Base-by-base conservation (phyloP, 1,140 invertebrate species). In the Zaprionus vittiger region DNA sequence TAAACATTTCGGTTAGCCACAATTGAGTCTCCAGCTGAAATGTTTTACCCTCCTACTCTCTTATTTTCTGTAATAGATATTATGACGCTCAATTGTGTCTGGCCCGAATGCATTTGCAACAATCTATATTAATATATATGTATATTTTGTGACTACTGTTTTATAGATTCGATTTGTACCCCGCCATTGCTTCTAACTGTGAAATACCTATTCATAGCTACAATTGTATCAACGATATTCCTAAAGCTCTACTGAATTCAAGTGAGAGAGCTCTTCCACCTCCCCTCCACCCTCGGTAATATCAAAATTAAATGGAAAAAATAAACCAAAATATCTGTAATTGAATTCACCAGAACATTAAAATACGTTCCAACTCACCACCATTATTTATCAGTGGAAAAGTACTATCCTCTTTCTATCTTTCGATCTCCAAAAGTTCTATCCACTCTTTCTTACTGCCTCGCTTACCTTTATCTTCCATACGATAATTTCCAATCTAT, bases 81-180 rank as follows among this genome's bases (percentile, higher is more conserved):
- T 15, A 22, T 26, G 31, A 34, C 38, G 9, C 55, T 71, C 67
- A 71, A 70, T 71, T 71, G 73, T 64, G 60, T 44, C 52, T 57
- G 52, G 57, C 41, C 60, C 37, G 34, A 73, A 77, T 77, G 37
- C 60, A 64, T 63, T 70, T 70, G 20, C 37, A 37, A 63, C 22
- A 59, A 54, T 41, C 60, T 84, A 67, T 73, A 87, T 85, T 81
- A 61, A 84, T 66, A 69, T 80, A 68, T 80, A 68, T 65, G 47
- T 80, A 77, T 80, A 80, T 89, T 83, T 80, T 87, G 80, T 87
- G 72, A 81, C 74, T 89, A 81, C 78, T 81, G 73, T 84, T 66
- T 90, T 90, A 81, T 90, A 90, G 85, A 82, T 90, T 76, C 85
- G 84, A 80, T 90, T 82, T 84, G 76, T 90, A 77, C 68, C 77